phyloP scores from a whole-genome alignment of 2,113 vertebrate species.

The Oxygymnocypris stewartii region DNA sequence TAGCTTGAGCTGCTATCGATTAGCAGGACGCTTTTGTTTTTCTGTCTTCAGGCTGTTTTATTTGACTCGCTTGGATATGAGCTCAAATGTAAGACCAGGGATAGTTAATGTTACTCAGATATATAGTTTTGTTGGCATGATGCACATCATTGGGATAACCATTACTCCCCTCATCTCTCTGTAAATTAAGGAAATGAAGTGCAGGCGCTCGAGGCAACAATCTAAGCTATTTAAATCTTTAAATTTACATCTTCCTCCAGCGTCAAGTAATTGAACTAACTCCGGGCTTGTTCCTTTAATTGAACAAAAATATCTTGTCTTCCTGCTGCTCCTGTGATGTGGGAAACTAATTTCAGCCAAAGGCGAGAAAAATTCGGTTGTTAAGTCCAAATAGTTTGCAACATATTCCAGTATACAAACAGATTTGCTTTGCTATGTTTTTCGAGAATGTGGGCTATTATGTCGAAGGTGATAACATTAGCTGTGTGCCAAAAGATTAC shows the following conservation, averaged over 20 bases:
- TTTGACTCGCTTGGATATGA: neutral
- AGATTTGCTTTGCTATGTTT: constrained; percentile 37
- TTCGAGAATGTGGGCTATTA: constrained; percentile 7
- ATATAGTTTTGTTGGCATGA: constrained; percentile 36
- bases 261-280: constrained; percentile 99
- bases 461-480: constrained; percentile 24
- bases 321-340: constrained; percentile 85
- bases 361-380: constrained; percentile 53
- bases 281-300: constrained; percentile 98
- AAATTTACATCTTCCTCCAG: constrained; percentile 99
- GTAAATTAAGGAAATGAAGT: constrained; percentile 99
- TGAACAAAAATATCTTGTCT: constrained; percentile 83
- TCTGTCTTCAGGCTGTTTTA: constrained; percentile 1
- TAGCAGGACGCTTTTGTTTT: neutral
- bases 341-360: constrained; percentile 79
- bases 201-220: constrained; percentile 95
- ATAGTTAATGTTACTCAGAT: constrained; percentile 26
- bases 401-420: constrained; percentile 45
- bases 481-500: constrained; percentile 6
- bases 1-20: neutral
- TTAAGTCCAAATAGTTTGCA: constrained; percentile 55
- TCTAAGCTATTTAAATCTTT: constrained; percentile 99
- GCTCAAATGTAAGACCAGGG: constrained; percentile 14
- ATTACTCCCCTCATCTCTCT: constrained; percentile 85
- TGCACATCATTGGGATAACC: constrained; percentile 76